Percentiles rank a stretch among this genome's conserved stretches.
These are phyloP conservation scores for Pedetes capensis DNA, from an alignment of 2,113 vertebrate genomes.

Conservation along the genomic window DNA sequence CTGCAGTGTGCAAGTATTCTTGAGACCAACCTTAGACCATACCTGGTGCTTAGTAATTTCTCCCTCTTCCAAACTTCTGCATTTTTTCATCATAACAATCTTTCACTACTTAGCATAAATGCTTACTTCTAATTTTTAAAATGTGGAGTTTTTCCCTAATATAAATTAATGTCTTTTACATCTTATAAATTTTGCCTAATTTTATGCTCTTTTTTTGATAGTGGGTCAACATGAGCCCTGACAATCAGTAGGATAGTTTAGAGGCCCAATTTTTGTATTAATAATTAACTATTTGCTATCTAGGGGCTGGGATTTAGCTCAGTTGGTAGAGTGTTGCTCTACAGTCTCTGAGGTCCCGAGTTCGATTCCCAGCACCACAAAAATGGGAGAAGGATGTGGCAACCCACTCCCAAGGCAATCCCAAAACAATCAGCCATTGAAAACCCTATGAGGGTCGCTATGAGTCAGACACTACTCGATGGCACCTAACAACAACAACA, in stretches of 20 bases:
- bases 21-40: neutral
- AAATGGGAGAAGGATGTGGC: no score
- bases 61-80: neutral
- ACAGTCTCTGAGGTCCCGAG: no score
- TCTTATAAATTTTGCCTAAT: neutral
- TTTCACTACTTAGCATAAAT: neutral
- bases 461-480: no score
- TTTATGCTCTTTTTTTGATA: neutral
- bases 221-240: neutral
- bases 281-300: neutral
- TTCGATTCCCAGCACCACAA: no score
- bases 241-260: neutral
- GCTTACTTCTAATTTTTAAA: neutral
- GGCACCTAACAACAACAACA: no score
- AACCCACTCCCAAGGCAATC: no score
- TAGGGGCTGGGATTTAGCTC: no score
- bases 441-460: no score
- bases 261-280: neutral
- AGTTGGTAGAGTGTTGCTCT: no score
- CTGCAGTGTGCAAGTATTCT: no score
- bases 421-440: no score
- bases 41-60: neutral
- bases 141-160: neutral
- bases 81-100: neutral
- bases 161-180: neutral